Percentiles rank a stretch among this genome's conserved stretches.
Conservation (phyloP, 2,797 vertebrate species). For the Molossus molossus region DNA sequence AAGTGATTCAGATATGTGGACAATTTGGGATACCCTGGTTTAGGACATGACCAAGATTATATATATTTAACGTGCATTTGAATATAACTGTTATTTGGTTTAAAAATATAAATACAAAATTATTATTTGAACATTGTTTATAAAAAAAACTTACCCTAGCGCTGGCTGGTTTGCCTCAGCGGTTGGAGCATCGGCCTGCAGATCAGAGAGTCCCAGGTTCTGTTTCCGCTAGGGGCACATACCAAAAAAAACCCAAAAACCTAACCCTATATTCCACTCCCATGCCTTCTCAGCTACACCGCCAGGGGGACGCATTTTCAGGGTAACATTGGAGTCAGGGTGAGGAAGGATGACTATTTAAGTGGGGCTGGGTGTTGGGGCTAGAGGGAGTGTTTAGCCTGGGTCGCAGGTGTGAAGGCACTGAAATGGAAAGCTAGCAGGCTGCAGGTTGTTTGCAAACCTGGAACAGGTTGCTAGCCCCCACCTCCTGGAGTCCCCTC, state of each 20-base stretch:
- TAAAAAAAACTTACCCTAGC: not conserved
- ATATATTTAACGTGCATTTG: conserved; percentile 59
- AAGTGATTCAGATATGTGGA: conserved; percentile 20
- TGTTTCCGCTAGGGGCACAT: too few relatives aligned
- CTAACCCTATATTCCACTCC: not conserved
- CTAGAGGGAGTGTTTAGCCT: not conserved
- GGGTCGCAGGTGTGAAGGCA: not conserved
- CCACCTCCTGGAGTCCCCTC: not conserved
- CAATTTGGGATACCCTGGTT: conserved; percentile 12
- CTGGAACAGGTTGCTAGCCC: not conserved
- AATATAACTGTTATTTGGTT: conserved; percentile 40
- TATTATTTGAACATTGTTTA: conserved; percentile 33
- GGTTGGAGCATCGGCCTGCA: too few relatives aligned
- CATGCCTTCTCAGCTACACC: not conserved
- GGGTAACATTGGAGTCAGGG: not conserved
- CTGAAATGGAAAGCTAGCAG: not conserved
- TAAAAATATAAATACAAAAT: conserved; percentile 21
- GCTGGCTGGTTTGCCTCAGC: too few relatives aligned
- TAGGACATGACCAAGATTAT: conserved; percentile 12
- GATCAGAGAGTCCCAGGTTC: too few relatives aligned
- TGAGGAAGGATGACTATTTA: not conserved
- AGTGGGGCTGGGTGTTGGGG: not conserved
- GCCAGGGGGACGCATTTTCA: not conserved
- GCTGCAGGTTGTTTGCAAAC: not conserved
- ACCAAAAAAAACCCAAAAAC: not conserved